Percentiles rank a stretch among this genome's conserved stretches.
These are phyloP conservation scores for Aradus depressus DNA, from an alignment of 2,888 invertebrate genomes.

Conservation along the genomic window DNA sequence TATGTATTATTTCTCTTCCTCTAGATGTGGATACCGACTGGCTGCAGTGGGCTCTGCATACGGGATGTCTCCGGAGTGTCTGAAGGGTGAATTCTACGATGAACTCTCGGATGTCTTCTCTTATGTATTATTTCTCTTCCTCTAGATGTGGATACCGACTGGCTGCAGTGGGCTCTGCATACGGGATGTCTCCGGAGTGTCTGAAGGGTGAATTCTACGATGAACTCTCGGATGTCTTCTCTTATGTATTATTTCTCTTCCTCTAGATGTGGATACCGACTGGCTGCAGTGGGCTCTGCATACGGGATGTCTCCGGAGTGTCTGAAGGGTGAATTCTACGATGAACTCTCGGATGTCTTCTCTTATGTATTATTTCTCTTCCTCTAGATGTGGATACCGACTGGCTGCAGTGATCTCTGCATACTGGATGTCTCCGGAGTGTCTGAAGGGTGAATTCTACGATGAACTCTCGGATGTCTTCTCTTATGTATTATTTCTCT, in stretches of 20 bases:
- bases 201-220: conserved; percentile 85
- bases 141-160: conserved; percentile 54
- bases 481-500: conserved; percentile 53
- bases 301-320: conserved; percentile 99
- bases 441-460: conserved; percentile 83
- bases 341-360: conserved; percentile 86
- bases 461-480: conserved; percentile 88
- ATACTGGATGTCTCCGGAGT: conserved; percentile 98
- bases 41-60: conserved; percentile 92
- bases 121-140: conserved; percentile 44
- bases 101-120: conserved; percentile 90
- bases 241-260: conserved; percentile 48
- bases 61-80: conserved; percentile 97
- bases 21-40: no score
- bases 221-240: conserved; percentile 87
- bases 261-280: conserved; percentile 49
- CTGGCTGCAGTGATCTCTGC: conserved; percentile 89
- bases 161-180: conserved; percentile 88
- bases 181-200: conserved; percentile 98
- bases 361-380: no score
- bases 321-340: conserved; percentile 81
- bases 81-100: conserved; percentile 84
- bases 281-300: conserved; percentile 88
- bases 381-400: no score
- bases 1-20: conserved; percentile 92